A percentile compares a stretch with the other conserved stretches of the same genome.
Evolutionary conservation across 2,113 vertebrate species (phyloP).

Genomic region (Chinchilla lanigera): DNA sequence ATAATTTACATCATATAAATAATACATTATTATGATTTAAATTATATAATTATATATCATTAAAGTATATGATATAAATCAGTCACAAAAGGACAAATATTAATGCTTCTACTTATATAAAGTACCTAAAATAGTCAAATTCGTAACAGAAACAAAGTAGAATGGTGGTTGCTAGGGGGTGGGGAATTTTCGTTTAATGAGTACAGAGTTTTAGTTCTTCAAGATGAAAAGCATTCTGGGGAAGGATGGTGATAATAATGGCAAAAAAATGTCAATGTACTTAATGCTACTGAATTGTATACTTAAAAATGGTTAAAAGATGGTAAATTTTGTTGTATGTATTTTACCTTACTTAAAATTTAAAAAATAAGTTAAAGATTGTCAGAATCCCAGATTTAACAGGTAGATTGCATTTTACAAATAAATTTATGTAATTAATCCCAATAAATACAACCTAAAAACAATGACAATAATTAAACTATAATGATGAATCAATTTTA

Average conservation of each 20-base stretch:
- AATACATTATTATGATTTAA: too few relatives aligned
- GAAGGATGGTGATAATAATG: not conserved
- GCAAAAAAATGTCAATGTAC: not conserved
- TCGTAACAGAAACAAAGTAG: slow-evolving; percentile 14
- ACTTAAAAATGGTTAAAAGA: not conserved
- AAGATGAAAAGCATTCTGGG: slow-evolving; percentile 27
- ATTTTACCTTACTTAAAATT: slow-evolving; percentile 45
- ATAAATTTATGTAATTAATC: not conserved
- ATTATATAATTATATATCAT: not conserved
- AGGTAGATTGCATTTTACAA: slow-evolving; percentile 22
- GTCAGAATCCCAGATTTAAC: not conserved
- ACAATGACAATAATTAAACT: slow-evolving; percentile 33
- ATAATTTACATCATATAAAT: too few relatives aligned
- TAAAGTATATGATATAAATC: not conserved
- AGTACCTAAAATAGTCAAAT: slow-evolving; percentile 1
- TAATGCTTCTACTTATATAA: not conserved
- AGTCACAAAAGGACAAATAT: not conserved
- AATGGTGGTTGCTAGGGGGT: not conserved
- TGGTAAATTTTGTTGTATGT: not conserved
- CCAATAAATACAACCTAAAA: slow-evolving; percentile 21
- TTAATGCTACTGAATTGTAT: not conserved
- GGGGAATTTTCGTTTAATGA: not conserved
- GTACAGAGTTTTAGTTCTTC: not conserved
- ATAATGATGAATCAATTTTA: not conserved
- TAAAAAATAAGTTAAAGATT: not conserved